Evolutionary conservation across 2,888 invertebrate species (phyloP), one percentile per base, ranked within the genome.

Genomic region (Drosophila setosimentum): DNA sequence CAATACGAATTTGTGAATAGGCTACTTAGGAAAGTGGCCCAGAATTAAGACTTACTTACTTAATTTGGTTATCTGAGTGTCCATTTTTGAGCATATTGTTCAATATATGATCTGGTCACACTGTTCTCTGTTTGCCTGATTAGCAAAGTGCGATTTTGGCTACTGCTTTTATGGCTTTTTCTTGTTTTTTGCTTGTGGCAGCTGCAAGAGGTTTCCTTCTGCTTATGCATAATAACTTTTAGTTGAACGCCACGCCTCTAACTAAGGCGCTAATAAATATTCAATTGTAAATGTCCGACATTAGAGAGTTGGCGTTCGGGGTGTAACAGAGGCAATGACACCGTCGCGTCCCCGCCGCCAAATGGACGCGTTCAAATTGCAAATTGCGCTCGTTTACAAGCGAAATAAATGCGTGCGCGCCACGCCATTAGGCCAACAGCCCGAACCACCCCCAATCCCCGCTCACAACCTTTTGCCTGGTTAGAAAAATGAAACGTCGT

Each of bases 331-430:
- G 73, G 54, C 72, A 62, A 27, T 29, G 40, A 40, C 29, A 37
- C 37, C 37, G 57, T 40, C 40, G 33, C n/a, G 45, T 24, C 45
- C 24, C 55, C 49, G 16, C 51, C 71, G 73, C 78, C 68, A 82
- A 87, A 83, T 80, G 90, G 79, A 82, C 87, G 80, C 82, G 87
- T 78, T 81, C 82, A 83, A 89, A 89, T 89, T 89, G 86, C 86
- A 91, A 89, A 91, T 87, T 89, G 86, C 79, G 71, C 83, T 87
- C 85, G 81, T 89, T 90, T 87, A 89, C 91, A 89, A 85, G 80
- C 76, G 80, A 87, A 89, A 87, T 84, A 89, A 89, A 89, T 90
- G 82, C 78, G 70, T 68, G 53, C 74, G 73, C 74, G 69, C 71
- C 60, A 68, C 66, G 69, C 73, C 79, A 84, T 83, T 87, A 78